Evolutionary conservation across 2,113 vertebrate species (phyloP).

Genomic region (Empidonax traillii): DNA sequence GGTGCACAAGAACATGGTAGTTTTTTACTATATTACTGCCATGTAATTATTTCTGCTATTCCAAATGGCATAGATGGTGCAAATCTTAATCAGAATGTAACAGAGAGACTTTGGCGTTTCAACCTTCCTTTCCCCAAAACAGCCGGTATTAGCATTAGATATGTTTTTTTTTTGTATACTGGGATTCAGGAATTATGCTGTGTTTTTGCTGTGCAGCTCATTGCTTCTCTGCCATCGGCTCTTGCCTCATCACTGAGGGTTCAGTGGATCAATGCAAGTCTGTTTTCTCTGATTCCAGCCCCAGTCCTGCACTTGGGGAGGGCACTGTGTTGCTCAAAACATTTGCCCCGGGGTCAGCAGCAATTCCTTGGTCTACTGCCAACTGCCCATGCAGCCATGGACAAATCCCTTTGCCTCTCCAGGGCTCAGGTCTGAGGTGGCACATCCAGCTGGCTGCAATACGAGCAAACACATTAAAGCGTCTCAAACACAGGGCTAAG

Average conservation of each 20-base stretch:
- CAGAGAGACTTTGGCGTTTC: not conserved
- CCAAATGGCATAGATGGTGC: not conserved
- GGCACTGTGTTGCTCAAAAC: not conserved
- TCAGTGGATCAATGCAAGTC: not conserved
- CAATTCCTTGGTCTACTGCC: not conserved
- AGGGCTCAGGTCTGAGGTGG: not conserved
- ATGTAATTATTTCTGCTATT: not conserved
- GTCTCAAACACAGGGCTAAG: not conserved
- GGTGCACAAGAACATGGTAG: not conserved
- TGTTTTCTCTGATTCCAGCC: not conserved
- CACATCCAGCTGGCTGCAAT: fast-evolving
- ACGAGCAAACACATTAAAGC: not conserved
- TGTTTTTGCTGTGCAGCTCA: not conserved
- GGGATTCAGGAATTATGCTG: not conserved
- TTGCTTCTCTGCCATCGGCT: fast-evolving
- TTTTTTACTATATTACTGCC: not conserved
- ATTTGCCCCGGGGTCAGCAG: not conserved
- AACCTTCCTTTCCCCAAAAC: not conserved
- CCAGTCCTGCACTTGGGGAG: not conserved
- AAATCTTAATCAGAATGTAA: not conserved
- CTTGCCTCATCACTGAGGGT: not conserved
- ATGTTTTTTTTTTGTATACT: not conserved
- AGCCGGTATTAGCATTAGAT: not conserved
- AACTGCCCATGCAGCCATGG: not conserved
- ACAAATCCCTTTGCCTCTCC: not conserved